These are phyloP conservation scores for Craterocephalus amniculus DNA, from an alignment of 2,797 vertebrate species.

Conservation along the genomic window DNA sequence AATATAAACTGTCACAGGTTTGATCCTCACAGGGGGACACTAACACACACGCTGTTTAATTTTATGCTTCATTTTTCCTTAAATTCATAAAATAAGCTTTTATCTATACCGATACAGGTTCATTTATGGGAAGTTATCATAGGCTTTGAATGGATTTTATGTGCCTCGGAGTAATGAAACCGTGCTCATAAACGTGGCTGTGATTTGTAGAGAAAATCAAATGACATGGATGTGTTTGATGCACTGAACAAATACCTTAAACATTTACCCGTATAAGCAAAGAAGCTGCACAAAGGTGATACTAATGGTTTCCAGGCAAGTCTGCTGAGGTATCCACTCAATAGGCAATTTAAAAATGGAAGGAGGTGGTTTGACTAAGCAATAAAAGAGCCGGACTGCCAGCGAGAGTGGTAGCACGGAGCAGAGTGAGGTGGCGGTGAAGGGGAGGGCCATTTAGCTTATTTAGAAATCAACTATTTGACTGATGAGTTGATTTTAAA, in stretches of 20 bases:
- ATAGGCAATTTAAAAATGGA: conserved; percentile 99
- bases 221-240: conserved; percentile 41
- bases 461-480: conserved; percentile 95
- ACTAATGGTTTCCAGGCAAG: conserved; percentile 86
- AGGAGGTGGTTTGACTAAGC: conserved; percentile 95
- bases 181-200: conserved; percentile 28
- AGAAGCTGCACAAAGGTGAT: conserved; percentile 87
- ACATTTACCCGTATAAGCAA: conserved; percentile 68
- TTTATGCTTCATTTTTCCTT: conserved; percentile 13
- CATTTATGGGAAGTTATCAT: conserved; percentile 35
- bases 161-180: conserved; percentile 35
- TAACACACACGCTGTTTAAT: conserved; percentile 1
- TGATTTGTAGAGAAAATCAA: conserved; percentile 64
- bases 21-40: conserved; percentile 5
- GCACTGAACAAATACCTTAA: conserved; percentile 47
- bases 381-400: conserved; percentile 86
- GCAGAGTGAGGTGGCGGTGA: conserved; percentile 34
- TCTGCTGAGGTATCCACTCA: conserved; percentile 89
- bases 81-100: conserved; percentile 31
- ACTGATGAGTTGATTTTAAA: conserved; percentile 93
- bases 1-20: conserved; percentile 31
- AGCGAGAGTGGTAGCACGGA: conserved; percentile 43
- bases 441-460: conserved; percentile 90
- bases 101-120: conserved; percentile 22
- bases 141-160: conserved; percentile 37